Evolutionary conservation across 1,140 invertebrate species (phyloP), one percentile per base, ranked within the genome.

Genomic region (Coelopa frigida): DNA sequence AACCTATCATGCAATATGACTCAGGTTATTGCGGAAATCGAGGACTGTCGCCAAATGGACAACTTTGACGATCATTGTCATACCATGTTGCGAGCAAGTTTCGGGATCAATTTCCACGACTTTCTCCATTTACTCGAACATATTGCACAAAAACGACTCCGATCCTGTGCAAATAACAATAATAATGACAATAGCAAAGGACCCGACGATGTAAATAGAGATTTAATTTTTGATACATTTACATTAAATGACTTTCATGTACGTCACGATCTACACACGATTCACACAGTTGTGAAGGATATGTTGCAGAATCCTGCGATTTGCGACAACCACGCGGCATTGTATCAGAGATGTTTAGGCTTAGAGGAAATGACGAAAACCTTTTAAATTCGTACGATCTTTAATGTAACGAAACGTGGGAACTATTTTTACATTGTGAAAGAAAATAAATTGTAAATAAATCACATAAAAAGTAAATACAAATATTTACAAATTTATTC

Each of bases 81-180:
- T 72, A 52, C 83, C 3, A 82, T 95, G 69, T 70, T 95, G 27
- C 84, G 84, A 70, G 80, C 83, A 17, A 78, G 81, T 15, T 87
- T 84, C 75, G 91, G 93, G 33, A 85, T 94, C 61, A 79, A 94
- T 70, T 87, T 82, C 70, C 54, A 62, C 39, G 78, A 83, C 44
- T 89, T 89, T 71, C 75, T 78, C 43, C 61, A 80, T 32, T 79
- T 90, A 56, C 56, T 90, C 36, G 69, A 73, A 41, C 78, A 75
- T 51, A 84, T 89, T 57, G 75, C 76, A 17, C 46, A 69, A 27
- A 72, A 69, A 55, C 68, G 82, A 52, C 58, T 82, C 20, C 22
- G n/a, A 23, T 7, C 24, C 11, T 15, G 29, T 26, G 15, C 18
- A 15, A 48, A 48, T 41, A 23, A 29, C 23, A 41, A 41, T 35